Evolutionary conservation across 2,797 vertebrate species (phyloP).

Genomic region (Sebastes miniatus): DNA sequence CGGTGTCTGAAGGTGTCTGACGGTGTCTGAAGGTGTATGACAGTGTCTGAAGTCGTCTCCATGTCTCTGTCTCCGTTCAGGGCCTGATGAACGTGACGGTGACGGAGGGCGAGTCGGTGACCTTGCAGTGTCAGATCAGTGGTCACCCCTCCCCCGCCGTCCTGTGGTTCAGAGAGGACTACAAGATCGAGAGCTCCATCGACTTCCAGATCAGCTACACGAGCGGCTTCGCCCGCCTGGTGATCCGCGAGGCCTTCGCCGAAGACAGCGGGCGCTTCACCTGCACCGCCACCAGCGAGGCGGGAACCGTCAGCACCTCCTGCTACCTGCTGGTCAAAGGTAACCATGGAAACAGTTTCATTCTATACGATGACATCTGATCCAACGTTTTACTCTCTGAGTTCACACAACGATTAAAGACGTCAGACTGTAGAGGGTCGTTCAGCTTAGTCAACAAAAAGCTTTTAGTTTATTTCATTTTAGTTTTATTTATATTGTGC

Average conservation of each 20-base stretch:
- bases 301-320: slow-evolving; percentile 93
- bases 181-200: slow-evolving; percentile 86
- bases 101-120: slow-evolving; percentile 94
- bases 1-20: rapidly evolving
- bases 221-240: slow-evolving; percentile 84
- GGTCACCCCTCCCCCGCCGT: slow-evolving; percentile 89
- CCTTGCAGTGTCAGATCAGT: slow-evolving; percentile 92
- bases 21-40: too few relatives aligned
- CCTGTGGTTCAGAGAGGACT: slow-evolving; percentile 93
- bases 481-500: too few relatives aligned
- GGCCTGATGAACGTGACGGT: slow-evolving; percentile 92
- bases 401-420: too few relatives aligned
- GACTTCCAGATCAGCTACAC: slow-evolving; percentile 94
- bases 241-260: slow-evolving; percentile 93
- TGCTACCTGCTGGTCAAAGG: slow-evolving; percentile 94
- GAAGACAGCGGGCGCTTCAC: slow-evolving; percentile 90
- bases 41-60: too few relatives aligned
- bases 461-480: background rate
- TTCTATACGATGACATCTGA: background rate
- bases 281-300: slow-evolving; percentile 92
- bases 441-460: background rate
- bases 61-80: slow-evolving; percentile 62
- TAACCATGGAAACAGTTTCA: slow-evolving; percentile 27
- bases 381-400: background rate
- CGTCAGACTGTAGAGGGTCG: too few relatives aligned